A percentile compares a stretch with the other conserved stretches of the same genome.
phyloP scores from a whole-genome alignment of 2,113 vertebrate genomes.

The Phaethornis superciliosus region DNA sequence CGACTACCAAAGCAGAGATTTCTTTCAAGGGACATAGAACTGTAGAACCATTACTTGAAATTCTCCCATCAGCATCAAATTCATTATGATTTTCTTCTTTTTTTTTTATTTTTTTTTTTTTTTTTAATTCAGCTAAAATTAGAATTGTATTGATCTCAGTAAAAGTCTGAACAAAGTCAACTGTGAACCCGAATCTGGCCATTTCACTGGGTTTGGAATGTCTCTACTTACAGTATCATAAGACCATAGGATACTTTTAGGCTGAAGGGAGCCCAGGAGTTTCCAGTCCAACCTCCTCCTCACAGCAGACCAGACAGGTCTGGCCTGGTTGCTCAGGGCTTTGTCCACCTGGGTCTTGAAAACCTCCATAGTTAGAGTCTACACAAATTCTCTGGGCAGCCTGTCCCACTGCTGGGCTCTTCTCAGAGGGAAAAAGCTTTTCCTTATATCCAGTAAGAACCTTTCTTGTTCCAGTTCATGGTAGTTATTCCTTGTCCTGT shows the following conservation, averaged over 20 bases:
- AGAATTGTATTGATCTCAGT: neutral
- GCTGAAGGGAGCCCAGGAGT: neutral
- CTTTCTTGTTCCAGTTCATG: neutral
- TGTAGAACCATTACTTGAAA: neutral
- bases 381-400: neutral
- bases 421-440: neutral
- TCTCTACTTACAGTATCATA: neutral
- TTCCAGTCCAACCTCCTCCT: neutral
- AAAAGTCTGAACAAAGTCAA: neutral
- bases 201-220: neutral
- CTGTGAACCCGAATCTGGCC: neutral
- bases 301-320: neutral
- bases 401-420: neutral
- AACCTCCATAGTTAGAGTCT: neutral
- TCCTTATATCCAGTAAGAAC: neutral
- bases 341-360: neutral
- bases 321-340: neutral
- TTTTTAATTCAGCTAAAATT: neutral
- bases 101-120: neutral
- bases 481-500: neutral
- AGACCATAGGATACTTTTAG: neutral
- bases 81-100: neutral
- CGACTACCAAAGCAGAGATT: neutral
- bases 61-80: neutral
- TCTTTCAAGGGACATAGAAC: neutral